phyloP scores from a whole-genome alignment of 2,797 vertebrate genomes.

The Simalia tracyae region DNA sequence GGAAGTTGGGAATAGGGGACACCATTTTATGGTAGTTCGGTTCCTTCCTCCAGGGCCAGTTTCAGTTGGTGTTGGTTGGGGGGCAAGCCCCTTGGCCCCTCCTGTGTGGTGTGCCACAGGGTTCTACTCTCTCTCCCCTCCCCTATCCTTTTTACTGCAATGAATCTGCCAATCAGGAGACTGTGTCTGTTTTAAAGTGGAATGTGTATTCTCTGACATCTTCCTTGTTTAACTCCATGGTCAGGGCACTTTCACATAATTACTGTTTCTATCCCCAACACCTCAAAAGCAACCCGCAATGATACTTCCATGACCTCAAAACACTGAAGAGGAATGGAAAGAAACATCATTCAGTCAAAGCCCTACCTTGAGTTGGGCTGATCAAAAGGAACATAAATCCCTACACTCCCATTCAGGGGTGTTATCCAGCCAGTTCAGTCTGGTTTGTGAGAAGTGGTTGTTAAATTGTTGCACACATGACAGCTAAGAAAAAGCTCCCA shows the following conservation, averaged over 20 bases:
- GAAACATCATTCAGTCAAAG: background rate
- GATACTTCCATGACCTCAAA: background rate
- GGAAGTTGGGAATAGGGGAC: too few species aligned
- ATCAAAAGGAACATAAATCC: background rate
- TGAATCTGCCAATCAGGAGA: background rate
- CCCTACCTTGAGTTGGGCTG: background rate
- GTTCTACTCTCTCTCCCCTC: too few species aligned
- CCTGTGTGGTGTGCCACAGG: too few species aligned
- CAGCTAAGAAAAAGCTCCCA: background rate
- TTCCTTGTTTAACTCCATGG: background rate
- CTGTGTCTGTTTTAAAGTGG: background rate
- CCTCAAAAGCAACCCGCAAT: background rate
- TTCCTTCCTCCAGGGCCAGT: too few species aligned
- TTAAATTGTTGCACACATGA: background rate
- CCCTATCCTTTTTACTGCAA: background rate
- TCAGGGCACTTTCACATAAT: background rate
- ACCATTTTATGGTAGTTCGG: too few species aligned
- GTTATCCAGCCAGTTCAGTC: background rate
- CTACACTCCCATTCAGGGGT: background rate
- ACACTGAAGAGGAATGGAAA: background rate
- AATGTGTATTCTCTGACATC: background rate
- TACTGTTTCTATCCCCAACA: background rate
- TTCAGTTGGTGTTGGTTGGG: too few species aligned
- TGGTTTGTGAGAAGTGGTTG: background rate
- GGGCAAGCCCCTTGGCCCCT: too few species aligned